Evolutionary conservation across 2,797 vertebrate species (phyloP).

Genomic region (Artibeus jamaicensis): DNA sequence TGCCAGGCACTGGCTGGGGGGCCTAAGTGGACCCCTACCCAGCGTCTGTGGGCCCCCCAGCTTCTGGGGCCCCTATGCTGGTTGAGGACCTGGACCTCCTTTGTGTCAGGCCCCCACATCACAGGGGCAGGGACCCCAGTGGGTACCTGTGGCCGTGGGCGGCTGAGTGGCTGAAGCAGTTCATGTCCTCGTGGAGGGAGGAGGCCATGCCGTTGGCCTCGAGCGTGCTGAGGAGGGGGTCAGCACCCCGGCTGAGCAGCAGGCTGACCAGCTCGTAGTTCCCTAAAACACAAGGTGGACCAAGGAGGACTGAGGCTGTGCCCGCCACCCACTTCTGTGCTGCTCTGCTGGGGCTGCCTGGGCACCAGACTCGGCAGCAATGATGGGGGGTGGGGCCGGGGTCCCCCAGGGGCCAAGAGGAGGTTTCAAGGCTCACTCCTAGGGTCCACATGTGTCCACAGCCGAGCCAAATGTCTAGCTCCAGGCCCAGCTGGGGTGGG

Average conservation of each 20-base stretch:
- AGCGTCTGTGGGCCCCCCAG: not conserved
- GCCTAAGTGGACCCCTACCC: not conserved
- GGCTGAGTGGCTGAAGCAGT: constrained; percentile 97
- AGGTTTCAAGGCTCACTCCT: not conserved
- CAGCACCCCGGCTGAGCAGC: constrained; percentile 91
- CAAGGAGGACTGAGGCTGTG: not conserved
- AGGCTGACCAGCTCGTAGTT: constrained; percentile 98
- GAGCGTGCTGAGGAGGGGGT: constrained; percentile 91
- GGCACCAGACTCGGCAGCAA: not conserved
- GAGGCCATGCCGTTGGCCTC: constrained; percentile 91
- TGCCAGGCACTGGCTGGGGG: not conserved
- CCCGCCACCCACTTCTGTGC: accelerated
- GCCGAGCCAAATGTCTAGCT: not conserved
- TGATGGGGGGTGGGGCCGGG: no score
- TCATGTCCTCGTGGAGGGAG: constrained; percentile 96
- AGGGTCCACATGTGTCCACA: not conserved
- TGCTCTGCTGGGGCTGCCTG: not conserved
- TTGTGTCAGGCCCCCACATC: not conserved
- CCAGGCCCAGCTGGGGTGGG: constrained; percentile 38
- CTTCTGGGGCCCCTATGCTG: not conserved
- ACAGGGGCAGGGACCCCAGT: accelerated
- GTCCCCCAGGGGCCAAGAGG: not conserved
- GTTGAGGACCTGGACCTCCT: not conserved
- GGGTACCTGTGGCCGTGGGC: constrained; percentile 96
- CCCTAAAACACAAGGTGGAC: constrained; percentile 81